Evolutionary conservation across 1,140 invertebrate species (phyloP).

Genomic region (Marisa cornuarietis): DNA sequence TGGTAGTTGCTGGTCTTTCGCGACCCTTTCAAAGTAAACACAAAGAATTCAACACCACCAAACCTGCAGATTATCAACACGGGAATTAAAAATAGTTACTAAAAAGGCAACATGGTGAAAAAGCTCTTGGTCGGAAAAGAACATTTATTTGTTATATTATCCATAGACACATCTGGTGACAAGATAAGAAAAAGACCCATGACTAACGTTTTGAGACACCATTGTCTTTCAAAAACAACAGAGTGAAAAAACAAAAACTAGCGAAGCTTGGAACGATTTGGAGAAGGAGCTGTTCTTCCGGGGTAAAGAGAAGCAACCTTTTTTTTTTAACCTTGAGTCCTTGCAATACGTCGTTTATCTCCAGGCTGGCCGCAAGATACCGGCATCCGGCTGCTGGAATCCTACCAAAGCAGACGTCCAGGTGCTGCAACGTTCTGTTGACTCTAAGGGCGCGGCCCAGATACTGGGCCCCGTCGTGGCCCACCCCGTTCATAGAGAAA

Average conservation of each 20-base stretch:
- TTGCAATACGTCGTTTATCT: conserved; percentile 50
- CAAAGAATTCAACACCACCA: neutral
- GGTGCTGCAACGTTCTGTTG: conserved; percentile 51
- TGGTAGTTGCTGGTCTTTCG: neutral
- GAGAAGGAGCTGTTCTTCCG: no score
- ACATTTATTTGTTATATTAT: neutral
- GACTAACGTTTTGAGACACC: neutral
- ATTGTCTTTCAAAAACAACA: neutral
- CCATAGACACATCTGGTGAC: neutral
- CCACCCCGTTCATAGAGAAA: conserved; percentile 58
- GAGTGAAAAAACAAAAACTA: neutral
- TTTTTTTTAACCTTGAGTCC: conserved; percentile 41
- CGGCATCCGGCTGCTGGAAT: conserved; percentile 46
- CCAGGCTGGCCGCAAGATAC: conserved; percentile 48
- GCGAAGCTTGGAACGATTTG: no score
- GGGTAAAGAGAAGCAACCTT: no score
- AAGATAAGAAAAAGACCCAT: neutral
- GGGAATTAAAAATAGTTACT: neutral
- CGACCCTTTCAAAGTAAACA: neutral
- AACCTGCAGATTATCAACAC: neutral
- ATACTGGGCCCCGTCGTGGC: conserved; percentile 44
- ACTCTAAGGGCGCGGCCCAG: conserved; percentile 54
- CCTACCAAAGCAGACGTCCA: conserved; percentile 56
- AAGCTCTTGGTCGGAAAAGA: neutral
- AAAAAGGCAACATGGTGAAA: neutral